Evolutionary conservation across 2,797 vertebrate species (phyloP).

Genomic region (Pseudopleuronectes americanus): DNA sequence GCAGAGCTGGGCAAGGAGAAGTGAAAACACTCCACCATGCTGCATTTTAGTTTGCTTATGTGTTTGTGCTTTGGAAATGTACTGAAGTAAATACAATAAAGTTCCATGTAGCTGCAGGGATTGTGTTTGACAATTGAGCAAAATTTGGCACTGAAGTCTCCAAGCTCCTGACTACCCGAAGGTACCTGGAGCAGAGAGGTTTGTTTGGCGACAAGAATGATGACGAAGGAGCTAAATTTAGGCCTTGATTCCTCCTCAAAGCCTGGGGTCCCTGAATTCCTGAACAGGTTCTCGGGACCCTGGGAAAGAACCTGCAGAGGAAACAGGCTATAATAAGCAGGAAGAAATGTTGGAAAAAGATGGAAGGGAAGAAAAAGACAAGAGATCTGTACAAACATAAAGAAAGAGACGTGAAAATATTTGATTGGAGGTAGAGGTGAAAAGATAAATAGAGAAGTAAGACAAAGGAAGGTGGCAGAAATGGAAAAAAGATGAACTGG

Average conservation of each 20-base stretch:
- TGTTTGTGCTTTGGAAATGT: not conserved
- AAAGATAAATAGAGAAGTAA: no score
- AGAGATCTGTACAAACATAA: not conserved
- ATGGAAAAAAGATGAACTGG: not conserved
- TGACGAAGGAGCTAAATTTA: conserved; percentile 5
- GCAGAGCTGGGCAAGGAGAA: not conserved
- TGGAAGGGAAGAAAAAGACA: not conserved
- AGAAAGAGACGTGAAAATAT: no score
- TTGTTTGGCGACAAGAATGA: not conserved
- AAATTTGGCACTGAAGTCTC: not conserved
- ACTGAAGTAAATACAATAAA: not conserved
- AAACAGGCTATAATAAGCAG: not conserved
- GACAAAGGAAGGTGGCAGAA: no score
- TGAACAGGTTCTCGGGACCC: not conserved
- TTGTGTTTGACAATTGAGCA: not conserved
- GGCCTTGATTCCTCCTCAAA: conserved; percentile 2
- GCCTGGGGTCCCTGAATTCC: not conserved
- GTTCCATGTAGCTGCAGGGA: not conserved
- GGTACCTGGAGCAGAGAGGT: not conserved
- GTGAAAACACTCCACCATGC: not conserved
- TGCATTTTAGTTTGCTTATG: not conserved
- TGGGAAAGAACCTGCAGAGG: not conserved
- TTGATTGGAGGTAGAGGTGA: no score
- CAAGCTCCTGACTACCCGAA: not conserved
- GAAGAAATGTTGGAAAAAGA: not conserved